Evolutionary conservation across 2,888 invertebrate genomes (phyloP), one percentile per base, ranked within the genome.

Genomic region (Peribatodes rhomboidaria): DNA sequence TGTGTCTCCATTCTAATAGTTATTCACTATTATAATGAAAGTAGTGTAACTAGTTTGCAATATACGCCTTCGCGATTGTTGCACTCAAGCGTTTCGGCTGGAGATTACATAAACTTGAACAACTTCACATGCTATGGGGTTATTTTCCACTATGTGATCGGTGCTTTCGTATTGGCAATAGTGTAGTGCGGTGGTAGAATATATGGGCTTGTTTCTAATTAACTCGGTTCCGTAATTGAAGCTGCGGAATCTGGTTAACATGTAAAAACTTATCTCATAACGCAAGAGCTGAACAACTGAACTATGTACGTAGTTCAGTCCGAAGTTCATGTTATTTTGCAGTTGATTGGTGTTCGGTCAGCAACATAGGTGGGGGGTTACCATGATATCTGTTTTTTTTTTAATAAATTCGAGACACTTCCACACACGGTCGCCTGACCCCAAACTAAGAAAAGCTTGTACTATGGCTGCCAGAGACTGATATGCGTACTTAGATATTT

Each of bases 11-110:
- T 61, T 72, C 58, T 27, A 46, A 39, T 37, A 41, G 42, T 53
- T 53, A 57, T 63, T 58, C 56, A 31, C 22, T 73, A 71, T 76
- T 72, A 68, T 71, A 79, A 77, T 76, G 82, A 80, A 79, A 81
- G 80, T 80, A 75, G 74, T 69, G 58, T 67, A 69, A 74, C 75
- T 70, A 65, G 78, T 78, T 74, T 61, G 65, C 65, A 39, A 54
- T 50, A 47, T 57, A 55, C 57, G 52, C 57, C 46, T 39, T 18
- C 57, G 52, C 42, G 62, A 52, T 50, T 49, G 61, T 56, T 44
- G 57, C 56, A 55, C 50, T 49, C 18, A 27, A 57, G 37, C 57
- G 52, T 57, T 57, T 63, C 27, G 50, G 52, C 44, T 13, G 39
- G 27, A 14, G 56, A 57, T 63, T 63, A 63, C 57, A 46, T 63